phyloP scores from a whole-genome alignment of 2,797 vertebrate genomes.

The Siniperca scherzeri region DNA sequence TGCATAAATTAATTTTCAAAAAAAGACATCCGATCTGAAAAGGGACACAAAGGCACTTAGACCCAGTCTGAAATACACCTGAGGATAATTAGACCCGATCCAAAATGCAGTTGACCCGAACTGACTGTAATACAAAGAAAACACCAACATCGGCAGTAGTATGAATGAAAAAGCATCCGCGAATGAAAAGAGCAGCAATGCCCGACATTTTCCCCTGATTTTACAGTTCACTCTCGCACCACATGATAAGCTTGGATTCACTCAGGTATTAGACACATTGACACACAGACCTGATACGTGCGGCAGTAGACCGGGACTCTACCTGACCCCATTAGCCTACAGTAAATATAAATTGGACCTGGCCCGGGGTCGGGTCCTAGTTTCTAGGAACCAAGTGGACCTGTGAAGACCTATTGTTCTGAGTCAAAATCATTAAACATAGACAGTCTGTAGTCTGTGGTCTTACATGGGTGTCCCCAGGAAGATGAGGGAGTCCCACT shows the following conservation, averaged over 20 bases:
- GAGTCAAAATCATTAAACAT: neutral
- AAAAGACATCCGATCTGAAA: no score
- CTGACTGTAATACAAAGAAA: neutral
- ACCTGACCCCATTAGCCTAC: no score
- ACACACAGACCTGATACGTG: neutral
- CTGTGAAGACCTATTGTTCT: neutral
- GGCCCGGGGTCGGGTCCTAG: neutral
- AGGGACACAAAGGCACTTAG: neutral
- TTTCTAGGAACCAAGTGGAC: neutral
- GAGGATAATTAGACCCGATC: neutral
- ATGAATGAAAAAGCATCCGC: no score
- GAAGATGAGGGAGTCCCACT: conserved; percentile 88
- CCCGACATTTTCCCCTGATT: no score
- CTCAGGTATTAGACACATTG: neutral
- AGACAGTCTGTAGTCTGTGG: neutral
- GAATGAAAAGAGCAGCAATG: no score
- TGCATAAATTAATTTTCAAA: neutral
- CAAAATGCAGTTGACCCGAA: neutral
- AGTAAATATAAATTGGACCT: neutral
- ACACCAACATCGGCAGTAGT: neutral
- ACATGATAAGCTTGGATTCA: neutral
- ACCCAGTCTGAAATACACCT: neutral
- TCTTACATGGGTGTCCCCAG: conserved; percentile 87
- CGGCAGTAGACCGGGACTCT: no score
- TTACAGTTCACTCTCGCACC: neutral